Evolutionary conservation across 2,797 vertebrate species (phyloP).

Genomic region (Crypturellus tataupa): DNA sequence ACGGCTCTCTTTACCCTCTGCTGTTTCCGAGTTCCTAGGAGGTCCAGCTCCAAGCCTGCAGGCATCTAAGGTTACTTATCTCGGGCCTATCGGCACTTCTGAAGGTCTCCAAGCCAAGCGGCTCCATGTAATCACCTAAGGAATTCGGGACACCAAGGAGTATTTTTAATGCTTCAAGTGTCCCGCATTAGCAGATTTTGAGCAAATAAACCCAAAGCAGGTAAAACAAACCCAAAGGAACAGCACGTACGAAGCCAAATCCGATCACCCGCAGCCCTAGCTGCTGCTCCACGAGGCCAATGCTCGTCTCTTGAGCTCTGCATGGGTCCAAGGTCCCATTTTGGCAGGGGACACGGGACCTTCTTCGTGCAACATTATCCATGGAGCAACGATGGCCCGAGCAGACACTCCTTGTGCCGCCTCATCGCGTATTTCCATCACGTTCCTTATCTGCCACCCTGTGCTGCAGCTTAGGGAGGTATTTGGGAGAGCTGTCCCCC

Average conservation of each 20-base stretch:
- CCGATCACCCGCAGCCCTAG: background rate
- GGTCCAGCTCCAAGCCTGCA: background rate
- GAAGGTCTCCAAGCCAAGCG: constrained; percentile 19
- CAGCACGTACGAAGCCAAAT: background rate
- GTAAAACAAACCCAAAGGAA: no score
- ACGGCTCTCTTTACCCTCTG: rapidly evolving
- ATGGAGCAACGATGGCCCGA: background rate
- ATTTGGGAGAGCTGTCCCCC: background rate
- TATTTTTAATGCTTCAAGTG: background rate
- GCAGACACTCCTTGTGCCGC: background rate
- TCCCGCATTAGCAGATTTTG: background rate
- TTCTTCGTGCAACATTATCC: rapidly evolving
- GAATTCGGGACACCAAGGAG: constrained; percentile 19
- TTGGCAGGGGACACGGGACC: background rate
- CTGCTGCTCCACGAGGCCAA: no score
- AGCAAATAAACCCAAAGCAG: background rate
- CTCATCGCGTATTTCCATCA: rapidly evolving
- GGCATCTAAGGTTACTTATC: background rate
- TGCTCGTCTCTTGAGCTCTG: no score
- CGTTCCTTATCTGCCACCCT: background rate
- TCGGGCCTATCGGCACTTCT: background rate
- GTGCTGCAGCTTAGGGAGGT: rapidly evolving
- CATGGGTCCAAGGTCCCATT: no score
- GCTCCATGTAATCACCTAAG: constrained; percentile 30
- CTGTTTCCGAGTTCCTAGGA: background rate